These are phyloP conservation scores for Emys orbicularis DNA, from an alignment of 2,797 vertebrate species.

Conservation along the genomic window DNA sequence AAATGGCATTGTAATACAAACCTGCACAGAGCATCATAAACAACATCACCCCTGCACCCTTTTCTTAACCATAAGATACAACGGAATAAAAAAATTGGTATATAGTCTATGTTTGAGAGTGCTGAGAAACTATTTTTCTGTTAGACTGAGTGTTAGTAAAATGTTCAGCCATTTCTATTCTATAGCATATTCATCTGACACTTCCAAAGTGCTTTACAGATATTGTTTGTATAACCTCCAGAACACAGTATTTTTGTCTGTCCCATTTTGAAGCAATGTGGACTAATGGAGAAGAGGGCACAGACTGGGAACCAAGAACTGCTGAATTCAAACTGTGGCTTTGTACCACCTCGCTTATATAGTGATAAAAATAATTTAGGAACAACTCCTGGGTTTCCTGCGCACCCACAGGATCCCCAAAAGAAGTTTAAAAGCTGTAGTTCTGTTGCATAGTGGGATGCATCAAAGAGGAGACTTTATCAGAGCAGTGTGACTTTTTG, in stretches of 20 bases:
- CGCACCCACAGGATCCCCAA: background rate
- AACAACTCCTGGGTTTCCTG: background rate
- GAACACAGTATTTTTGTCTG: background rate
- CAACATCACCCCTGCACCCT: background rate
- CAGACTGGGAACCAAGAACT: background rate
- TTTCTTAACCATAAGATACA: background rate
- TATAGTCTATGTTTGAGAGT: background rate
- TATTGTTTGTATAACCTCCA: conserved; percentile 5
- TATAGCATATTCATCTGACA: background rate
- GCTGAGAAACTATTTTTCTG: background rate
- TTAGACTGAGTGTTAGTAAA: conserved; percentile 15
- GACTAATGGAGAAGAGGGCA: background rate
- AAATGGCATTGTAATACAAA: background rate
- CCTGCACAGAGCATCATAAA: background rate
- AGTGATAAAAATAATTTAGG: background rate
- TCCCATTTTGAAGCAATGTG: background rate
- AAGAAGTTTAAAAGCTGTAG: background rate
- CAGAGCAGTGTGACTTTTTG: background rate
- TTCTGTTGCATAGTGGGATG: background rate
- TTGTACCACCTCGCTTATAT: background rate
- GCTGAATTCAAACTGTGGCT: background rate
- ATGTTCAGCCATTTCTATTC: background rate
- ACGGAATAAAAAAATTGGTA: background rate
- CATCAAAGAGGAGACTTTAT: background rate
- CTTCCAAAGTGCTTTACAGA: conserved; percentile 10